Percentiles rank a stretch among this genome's conserved stretches.
Conservation (phyloP, 2,113 vertebrate genomes). For the Notechis scutatus region DNA sequence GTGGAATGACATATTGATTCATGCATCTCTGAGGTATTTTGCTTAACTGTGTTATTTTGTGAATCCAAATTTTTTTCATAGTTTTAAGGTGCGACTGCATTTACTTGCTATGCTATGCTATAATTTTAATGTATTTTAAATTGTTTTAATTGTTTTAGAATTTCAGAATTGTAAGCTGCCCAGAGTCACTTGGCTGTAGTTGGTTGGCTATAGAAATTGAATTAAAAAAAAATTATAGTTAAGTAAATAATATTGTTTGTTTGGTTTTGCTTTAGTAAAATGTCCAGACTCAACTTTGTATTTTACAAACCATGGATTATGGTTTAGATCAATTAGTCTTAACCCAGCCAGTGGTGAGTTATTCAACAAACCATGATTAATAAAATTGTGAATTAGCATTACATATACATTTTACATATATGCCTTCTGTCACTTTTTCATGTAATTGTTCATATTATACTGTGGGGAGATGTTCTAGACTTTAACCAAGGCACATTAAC, state of each 20-base stretch:
- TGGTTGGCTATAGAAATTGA: not conserved
- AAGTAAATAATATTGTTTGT: not conserved
- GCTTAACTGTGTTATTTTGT: not conserved
- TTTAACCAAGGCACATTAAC: not conserved
- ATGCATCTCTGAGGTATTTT: not conserved
- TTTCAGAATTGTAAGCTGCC: not conserved
- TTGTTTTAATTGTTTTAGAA: not conserved
- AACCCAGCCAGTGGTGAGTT: not conserved
- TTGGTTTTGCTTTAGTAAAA: not conserved
- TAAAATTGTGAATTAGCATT: not conserved
- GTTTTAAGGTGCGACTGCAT: not conserved
- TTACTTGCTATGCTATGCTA: not conserved
- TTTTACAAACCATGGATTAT: not conserved
- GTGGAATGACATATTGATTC: not conserved
- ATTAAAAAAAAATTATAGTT: not conserved
- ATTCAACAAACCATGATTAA: not conserved
- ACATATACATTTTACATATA: not conserved
- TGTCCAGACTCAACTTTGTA: not conserved
- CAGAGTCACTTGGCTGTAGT: not conserved
- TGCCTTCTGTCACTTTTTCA: not conserved
- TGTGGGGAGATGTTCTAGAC: not conserved
- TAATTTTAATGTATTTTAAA: not conserved
- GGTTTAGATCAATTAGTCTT: not conserved
- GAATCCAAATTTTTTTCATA: not conserved
- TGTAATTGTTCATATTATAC: not conserved